Base-by-base conservation (phyloP, 2,113 vertebrate species). In the Rhipidura dahli region DNA sequence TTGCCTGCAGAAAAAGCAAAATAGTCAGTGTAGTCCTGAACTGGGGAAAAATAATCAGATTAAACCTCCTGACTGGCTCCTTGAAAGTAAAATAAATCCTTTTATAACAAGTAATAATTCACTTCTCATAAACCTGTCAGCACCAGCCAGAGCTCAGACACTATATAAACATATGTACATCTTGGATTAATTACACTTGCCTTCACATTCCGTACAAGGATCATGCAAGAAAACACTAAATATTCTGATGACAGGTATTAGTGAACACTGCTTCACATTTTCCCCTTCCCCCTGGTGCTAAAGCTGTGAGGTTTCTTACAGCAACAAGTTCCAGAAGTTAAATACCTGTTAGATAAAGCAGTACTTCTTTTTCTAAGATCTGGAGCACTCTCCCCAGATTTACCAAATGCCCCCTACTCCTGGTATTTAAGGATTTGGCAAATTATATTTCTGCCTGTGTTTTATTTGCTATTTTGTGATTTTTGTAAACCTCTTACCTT, bases 41-140 rank as follows among this genome's bases (percentile, higher is more conserved):
- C 31, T 75, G 72, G 51, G 59, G 50, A 54, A 94, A 93, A 93
- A 90, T 88, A 70, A 86, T 95, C 75, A 95, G 79, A 91, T 90
- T 88, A 93, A 93, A 72, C 33, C 35, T 94, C 40, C 76, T 3
- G 24, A 40, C 88, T 86, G 71, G 63, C 84, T 94, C 78, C 68
- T 91, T 86, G 63, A 81, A 96, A 88, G 63, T 73, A 88, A 90
- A 94, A 94, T 86, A 94, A 95, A 95, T 93, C 59, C 70, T 59
- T 82, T 93, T 95, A 61, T 80, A 80, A 72, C 23, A 37, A 88
- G 85, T 91, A 95, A 83, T 94, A 95, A 91, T 94, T 96, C 89
- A 86, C 64, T 90, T 94, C 88, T 90, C 82, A 54, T 95, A 96
- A 96, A 95, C 71, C 85, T 81, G 83, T 97, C 94, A 86, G 85